Evolutionary conservation across 2,113 vertebrate genomes (phyloP).

Genomic region (Malurus elegans): DNA sequence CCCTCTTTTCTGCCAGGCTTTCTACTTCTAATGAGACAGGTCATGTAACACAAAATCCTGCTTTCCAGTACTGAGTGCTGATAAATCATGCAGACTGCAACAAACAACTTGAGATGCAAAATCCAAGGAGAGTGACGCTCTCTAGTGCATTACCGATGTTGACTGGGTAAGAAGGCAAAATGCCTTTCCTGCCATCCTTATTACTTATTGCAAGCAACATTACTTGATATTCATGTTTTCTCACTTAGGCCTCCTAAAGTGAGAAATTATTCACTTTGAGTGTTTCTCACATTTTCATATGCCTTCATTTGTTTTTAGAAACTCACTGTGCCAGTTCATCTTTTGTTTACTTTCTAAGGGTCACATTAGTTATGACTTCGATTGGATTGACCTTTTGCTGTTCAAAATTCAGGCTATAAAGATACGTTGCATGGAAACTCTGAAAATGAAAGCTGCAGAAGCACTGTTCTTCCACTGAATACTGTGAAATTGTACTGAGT

Average conservation of each 20-base stretch:
- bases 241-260: neutral
- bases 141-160: too few relatives aligned
- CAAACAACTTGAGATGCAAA: neutral
- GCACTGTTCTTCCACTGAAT: neutral
- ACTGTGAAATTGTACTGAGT: neutral
- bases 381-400: neutral
- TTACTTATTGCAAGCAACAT: neutral
- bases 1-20: neutral
- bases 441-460: neutral
- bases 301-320: neutral
- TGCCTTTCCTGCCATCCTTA: too few relatives aligned
- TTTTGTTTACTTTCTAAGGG: neutral
- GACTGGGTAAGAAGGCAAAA: too few relatives aligned
- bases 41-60: neutral
- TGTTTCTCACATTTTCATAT: neutral
- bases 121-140: too few relatives aligned
- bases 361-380: neutral
- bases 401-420: neutral
- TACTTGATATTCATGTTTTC: neutral
- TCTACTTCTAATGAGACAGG: neutral
- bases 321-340: neutral
- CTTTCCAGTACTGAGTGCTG: neutral
- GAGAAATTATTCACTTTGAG: neutral
- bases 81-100: neutral
- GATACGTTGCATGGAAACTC: neutral